Evolutionary conservation across 2,797 vertebrate genomes (phyloP).

Genomic region (Graptemys geographica): DNA sequence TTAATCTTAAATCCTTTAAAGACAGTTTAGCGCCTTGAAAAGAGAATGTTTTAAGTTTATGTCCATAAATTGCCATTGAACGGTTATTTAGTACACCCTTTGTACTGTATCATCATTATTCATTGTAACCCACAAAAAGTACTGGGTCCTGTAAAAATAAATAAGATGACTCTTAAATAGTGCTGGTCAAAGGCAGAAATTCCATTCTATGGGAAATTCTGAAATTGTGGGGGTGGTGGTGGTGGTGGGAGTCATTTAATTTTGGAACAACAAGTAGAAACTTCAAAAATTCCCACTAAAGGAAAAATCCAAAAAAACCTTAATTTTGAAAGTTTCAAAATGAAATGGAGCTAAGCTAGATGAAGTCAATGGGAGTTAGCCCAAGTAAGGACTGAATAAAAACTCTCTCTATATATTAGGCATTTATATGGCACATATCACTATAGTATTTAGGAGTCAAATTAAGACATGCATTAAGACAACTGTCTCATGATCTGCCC

Average conservation of each 20-base stretch:
- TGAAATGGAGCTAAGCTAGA: neutral
- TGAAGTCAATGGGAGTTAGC: neutral
- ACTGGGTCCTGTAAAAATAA: neutral
- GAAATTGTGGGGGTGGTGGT: neutral
- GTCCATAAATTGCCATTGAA: neutral
- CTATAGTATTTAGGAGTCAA: neutral
- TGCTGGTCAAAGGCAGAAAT: neutral
- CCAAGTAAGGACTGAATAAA: neutral
- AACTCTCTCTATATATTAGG: neutral
- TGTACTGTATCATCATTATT: constrained; percentile 5
- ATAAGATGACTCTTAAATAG: neutral
- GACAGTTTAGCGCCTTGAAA: constrained; percentile 8
- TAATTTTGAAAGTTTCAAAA: neutral
- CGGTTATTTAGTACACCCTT: neutral
- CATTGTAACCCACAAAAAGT: neutral
- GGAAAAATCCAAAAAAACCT: neutral
- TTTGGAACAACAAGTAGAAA: neutral
- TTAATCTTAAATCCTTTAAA: constrained; percentile 25
- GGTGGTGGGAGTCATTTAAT: neutral
- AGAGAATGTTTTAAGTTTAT: constrained; percentile 6
- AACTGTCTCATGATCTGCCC: neutral
- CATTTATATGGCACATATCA: neutral
- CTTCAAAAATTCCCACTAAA: neutral
- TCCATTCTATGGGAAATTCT: neutral
- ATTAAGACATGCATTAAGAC: neutral